phyloP scores from a whole-genome alignment of 2,113 vertebrate species.

The Dipodomys stephensi region DNA sequence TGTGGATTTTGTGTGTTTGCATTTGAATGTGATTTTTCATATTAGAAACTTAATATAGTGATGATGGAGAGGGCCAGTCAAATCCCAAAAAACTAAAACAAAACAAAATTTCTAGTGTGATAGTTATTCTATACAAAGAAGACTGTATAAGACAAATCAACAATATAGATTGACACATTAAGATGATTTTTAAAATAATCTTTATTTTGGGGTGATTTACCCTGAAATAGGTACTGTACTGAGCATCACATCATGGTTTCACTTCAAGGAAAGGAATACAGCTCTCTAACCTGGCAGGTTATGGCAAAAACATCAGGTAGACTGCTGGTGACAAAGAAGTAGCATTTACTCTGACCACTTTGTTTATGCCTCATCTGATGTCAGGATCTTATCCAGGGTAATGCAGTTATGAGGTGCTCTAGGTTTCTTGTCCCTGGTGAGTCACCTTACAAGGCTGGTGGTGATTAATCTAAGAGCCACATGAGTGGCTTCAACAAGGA shows the following conservation, averaged over 20 bases:
- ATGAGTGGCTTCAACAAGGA: neutral
- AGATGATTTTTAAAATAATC: neutral
- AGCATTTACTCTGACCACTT: too few relatives aligned
- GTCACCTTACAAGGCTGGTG: neutral
- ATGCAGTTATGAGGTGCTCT: neutral
- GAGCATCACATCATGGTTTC: neutral
- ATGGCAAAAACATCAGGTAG: neutral
- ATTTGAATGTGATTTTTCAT: neutral
- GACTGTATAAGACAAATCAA: neutral
- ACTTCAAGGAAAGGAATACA: rapidly evolving
- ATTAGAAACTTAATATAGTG: neutral
- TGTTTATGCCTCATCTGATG: neutral
- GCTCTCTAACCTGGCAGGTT: neutral
- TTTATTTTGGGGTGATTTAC: neutral
- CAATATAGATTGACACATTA: neutral
- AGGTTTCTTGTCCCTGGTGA: neutral
- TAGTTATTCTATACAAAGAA: neutral
- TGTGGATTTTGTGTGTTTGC: neutral
- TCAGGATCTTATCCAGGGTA: neutral
- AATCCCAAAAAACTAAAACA: neutral
- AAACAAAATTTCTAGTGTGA: neutral
- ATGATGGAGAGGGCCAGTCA: neutral
- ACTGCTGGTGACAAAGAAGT: neutral
- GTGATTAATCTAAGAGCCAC: neutral
- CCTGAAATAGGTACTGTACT: neutral